Conservation (phyloP, 1,140 invertebrate genomes). For the Drosophila saltans region DNA sequence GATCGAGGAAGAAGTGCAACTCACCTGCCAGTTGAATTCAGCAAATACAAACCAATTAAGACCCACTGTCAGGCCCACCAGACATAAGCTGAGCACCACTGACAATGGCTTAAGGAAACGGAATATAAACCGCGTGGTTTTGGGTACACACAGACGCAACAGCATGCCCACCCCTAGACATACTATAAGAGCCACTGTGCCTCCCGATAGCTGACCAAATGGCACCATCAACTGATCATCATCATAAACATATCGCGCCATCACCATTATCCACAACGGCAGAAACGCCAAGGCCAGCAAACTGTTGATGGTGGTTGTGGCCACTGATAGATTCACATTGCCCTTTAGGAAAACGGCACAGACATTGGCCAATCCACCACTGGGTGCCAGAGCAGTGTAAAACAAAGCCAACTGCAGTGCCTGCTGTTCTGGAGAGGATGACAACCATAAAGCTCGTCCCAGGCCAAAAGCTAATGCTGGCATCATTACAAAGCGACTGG, state of each 20-base stretch:
- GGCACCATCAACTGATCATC: constrained; percentile 53
- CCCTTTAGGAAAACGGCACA: constrained; percentile 63
- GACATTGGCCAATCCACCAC: constrained; percentile 61
- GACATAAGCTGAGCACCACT: constrained; percentile 51
- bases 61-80: constrained; percentile 57
- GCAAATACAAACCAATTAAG: constrained; percentile 56
- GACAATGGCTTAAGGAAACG: constrained; percentile 64
- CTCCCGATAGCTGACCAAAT: constrained; percentile 40
- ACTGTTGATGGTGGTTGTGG: constrained; percentile 60
- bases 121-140: constrained; percentile 54
- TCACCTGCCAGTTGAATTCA: constrained; percentile 55
- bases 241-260: constrained; percentile 41
- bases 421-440: constrained; percentile 2
- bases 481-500: constrained; percentile 48
- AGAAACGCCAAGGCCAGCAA: constrained; percentile 56
- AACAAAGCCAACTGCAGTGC: constrained; percentile 59
- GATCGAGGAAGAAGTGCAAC: neutral
- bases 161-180: constrained; percentile 49
- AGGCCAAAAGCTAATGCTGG: constrained; percentile 50
- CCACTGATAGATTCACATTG: constrained; percentile 60
- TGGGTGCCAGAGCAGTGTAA: constrained; percentile 61
- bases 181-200: constrained; percentile 42
- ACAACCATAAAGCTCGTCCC: constrained; percentile 40
- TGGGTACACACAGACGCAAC: constrained; percentile 48
- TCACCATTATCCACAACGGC: constrained; percentile 53